Evolutionary conservation across 2,113 vertebrate genomes (phyloP).

Genomic region (Barbus barbus): DNA sequence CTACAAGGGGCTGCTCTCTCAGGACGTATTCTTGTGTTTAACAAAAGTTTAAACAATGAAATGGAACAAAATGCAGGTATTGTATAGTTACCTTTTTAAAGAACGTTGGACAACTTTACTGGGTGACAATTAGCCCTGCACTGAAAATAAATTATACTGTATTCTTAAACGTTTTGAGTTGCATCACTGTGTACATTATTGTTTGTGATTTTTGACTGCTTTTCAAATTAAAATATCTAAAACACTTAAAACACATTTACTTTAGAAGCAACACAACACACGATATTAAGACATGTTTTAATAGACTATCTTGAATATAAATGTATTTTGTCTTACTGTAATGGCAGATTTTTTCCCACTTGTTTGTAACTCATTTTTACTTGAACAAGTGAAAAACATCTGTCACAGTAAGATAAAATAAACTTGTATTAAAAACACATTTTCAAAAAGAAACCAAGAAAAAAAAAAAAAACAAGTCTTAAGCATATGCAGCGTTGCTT

Average conservation of each 20-base stretch:
- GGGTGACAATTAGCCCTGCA: too few relatives aligned
- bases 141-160: too few relatives aligned
- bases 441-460: background rate
- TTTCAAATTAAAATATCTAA: background rate
- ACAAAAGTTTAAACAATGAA: background rate
- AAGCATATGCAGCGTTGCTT: background rate
- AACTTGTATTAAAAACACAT: too few relatives aligned
- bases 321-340: background rate
- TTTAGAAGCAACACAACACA: background rate
- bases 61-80: conserved; percentile 2
- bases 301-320: background rate
- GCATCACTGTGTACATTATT: too few relatives aligned
- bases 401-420: too few relatives aligned
- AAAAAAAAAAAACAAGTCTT: background rate
- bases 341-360: background rate
- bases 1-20: background rate
- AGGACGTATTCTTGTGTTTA: background rate
- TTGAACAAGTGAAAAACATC: too few relatives aligned
- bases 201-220: too few relatives aligned
- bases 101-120: too few relatives aligned
- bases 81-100: too few relatives aligned
- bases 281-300: background rate
- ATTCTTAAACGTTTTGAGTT: too few relatives aligned
- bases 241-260: background rate
- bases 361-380: background rate